Evolutionary conservation across 2,113 vertebrate species (phyloP).

Genomic region (Neogobius melanostomus): DNA sequence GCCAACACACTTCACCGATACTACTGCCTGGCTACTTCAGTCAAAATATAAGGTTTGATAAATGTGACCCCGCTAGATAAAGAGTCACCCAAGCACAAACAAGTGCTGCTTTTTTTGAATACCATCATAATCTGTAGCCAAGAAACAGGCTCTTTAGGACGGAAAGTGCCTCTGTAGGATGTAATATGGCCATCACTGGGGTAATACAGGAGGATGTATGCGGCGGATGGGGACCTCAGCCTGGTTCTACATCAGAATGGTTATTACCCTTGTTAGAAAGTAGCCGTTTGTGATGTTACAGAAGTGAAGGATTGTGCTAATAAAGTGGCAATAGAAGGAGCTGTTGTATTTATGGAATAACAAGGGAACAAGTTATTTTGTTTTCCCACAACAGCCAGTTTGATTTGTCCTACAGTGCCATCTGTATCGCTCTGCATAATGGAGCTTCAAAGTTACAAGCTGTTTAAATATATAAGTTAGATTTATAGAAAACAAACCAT

Average conservation of each 20-base stretch:
- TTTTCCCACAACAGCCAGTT: not conserved
- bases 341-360: slow-evolving; percentile 10
- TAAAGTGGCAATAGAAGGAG: slow-evolving; percentile 11
- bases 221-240: slow-evolving; percentile 26
- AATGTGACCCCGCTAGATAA: not conserved
- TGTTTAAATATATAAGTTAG: too few relatives aligned
- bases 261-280: slow-evolving; percentile 30
- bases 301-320: slow-evolving; percentile 10
- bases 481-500: not conserved
- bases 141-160: not conserved
- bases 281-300: slow-evolving; percentile 19
- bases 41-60: too few relatives aligned
- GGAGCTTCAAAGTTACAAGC: too few relatives aligned
- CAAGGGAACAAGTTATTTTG: slow-evolving; percentile 5
- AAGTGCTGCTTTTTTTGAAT: too few relatives aligned
- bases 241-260: slow-evolving; percentile 15
- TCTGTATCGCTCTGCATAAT: not conserved
- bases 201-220: slow-evolving; percentile 42
- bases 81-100: too few relatives aligned
- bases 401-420: not conserved
- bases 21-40: too few relatives aligned
- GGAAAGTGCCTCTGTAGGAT: slow-evolving; percentile 29
- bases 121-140: too few relatives aligned
- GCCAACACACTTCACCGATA: too few relatives aligned
- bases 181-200: slow-evolving; percentile 39